Percentiles rank a stretch among this genome's conserved stretches.
Evolutionary conservation across 1,140 invertebrate species (phyloP).

Genomic region (Trichonephila inaurata): DNA sequence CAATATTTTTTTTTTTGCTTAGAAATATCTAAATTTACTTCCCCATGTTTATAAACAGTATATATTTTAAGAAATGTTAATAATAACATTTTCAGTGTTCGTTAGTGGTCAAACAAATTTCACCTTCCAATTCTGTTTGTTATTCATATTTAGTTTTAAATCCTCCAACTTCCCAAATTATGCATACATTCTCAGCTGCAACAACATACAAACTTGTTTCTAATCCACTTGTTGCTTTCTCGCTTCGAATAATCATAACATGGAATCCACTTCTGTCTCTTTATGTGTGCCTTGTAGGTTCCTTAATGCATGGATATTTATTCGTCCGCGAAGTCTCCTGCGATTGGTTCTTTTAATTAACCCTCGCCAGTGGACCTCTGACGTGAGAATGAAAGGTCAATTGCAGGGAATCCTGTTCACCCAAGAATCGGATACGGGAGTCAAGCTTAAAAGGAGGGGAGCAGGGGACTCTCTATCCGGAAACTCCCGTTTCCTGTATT

Average conservation of each 20-base stretch:
- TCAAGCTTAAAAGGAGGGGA: conserved; percentile 26
- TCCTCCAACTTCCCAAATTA: not conserved
- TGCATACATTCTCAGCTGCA: not conserved
- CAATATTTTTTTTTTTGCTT: no score
- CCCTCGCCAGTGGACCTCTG: not conserved
- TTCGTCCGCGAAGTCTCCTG: not conserved
- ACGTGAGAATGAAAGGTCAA: conserved; percentile 30
- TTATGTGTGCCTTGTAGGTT: not conserved
- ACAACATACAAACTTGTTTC: not conserved
- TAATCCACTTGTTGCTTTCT: not conserved
- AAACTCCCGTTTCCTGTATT: conserved; percentile 49
- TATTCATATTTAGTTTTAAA: not conserved
- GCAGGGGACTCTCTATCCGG: not conserved
- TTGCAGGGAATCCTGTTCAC: conserved; percentile 28
- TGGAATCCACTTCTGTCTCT: not conserved
- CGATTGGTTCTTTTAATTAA: conserved; percentile 39
- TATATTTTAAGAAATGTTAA: no score
- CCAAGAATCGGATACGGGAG: conserved; percentile 34
- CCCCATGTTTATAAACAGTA: no score
- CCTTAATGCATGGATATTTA: conserved; percentile 17
- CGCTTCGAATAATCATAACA: not conserved
- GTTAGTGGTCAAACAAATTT: no score
- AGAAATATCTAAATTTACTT: no score
- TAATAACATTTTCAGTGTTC: no score
- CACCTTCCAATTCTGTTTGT: no score